These are phyloP conservation scores for Drosophila erecta DNA, from an alignment of 1,140 invertebrate species.

Conservation along the genomic window DNA sequence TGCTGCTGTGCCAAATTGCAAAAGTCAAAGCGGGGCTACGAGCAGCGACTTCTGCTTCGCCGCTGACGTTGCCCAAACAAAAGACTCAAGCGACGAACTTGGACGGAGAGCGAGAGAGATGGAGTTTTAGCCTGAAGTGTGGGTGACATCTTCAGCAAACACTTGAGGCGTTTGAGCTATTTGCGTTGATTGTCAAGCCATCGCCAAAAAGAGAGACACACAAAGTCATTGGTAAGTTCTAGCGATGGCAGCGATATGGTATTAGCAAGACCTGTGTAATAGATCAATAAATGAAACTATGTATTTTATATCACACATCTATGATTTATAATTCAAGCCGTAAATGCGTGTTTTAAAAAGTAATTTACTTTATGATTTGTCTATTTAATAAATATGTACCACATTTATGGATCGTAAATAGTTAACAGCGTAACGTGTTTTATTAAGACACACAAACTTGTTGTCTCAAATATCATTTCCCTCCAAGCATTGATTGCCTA, in stretches of 20 bases:
- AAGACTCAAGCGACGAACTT: slow-evolving; percentile 80
- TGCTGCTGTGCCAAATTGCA: slow-evolving; percentile 79
- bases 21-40: slow-evolving; percentile 66
- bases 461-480: background rate
- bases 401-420: slow-evolving; percentile 11
- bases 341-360: background rate
- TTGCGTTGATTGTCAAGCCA: slow-evolving; percentile 80
- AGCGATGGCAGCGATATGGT: slow-evolving; percentile 17
- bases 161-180: slow-evolving; percentile 82
- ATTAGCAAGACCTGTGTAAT: too few relatives aligned
- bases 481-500: slow-evolving; percentile 1
- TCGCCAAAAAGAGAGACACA: slow-evolving; percentile 35
- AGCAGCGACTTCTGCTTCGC: slow-evolving; percentile 36
- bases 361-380: background rate
- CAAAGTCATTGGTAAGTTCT: slow-evolving; percentile 15
- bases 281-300: too few relatives aligned
- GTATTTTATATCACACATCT: too few relatives aligned
- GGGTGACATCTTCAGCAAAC: slow-evolving; percentile 82
- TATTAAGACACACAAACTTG: background rate
- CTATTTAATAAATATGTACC: background rate
- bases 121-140: slow-evolving; percentile 64
- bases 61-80: slow-evolving; percentile 77
- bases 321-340: too few relatives aligned
- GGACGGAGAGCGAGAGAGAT: slow-evolving; percentile 10
- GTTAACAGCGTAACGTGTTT: background rate